phyloP scores from a whole-genome alignment of 2,797 vertebrate genomes.

The Mareca penelope region DNA sequence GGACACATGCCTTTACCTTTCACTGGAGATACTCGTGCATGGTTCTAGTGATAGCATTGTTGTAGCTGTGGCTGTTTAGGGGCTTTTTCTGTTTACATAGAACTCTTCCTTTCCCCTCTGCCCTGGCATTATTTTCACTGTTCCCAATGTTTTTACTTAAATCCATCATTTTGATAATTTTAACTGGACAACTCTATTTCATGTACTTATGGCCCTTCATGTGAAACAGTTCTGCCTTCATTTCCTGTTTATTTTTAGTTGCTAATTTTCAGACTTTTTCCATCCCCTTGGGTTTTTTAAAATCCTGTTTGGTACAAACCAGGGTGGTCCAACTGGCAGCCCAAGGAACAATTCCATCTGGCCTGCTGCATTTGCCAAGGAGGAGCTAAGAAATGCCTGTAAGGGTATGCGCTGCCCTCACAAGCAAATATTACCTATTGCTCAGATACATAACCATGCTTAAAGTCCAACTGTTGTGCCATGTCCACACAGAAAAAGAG shows the following conservation, averaged over 20 bases:
- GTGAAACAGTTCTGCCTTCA: slow-evolving; percentile 50
- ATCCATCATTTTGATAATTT: slow-evolving; percentile 46
- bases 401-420: slow-evolving; percentile 29
- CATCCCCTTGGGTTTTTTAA: slow-evolving; percentile 56
- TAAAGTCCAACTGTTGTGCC: slow-evolving; percentile 1
- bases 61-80: not conserved
- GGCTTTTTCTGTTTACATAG: not conserved
- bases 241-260: slow-evolving; percentile 73
- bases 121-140: not conserved
- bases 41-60: not conserved
- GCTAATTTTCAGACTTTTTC: slow-evolving; percentile 67
- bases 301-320: slow-evolving; percentile 69
- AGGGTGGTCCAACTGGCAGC: slow-evolving; percentile 73
- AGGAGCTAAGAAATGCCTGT: slow-evolving; percentile 58
- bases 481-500: not conserved
- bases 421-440: slow-evolving; percentile 35
- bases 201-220: slow-evolving; percentile 28
- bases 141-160: not conserved
- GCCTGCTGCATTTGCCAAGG: slow-evolving; percentile 63
- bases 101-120: slow-evolving; percentile 13
- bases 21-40: not conserved
- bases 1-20: not conserved
- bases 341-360: slow-evolving; percentile 72
- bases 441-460: not conserved
- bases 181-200: slow-evolving; percentile 35